Conservation (phyloP, 1,140 invertebrate species). For the Papilio dardanus region DNA sequence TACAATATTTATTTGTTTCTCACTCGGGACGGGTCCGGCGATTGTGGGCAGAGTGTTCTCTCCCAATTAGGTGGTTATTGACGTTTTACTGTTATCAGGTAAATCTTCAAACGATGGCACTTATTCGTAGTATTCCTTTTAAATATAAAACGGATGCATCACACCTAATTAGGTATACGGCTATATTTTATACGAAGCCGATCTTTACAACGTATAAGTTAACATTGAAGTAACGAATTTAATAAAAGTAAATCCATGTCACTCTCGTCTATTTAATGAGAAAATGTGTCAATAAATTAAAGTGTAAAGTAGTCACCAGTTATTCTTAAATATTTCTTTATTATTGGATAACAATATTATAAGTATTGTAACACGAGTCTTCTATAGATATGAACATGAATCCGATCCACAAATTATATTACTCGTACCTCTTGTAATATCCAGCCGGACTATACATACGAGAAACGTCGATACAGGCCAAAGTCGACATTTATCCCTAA, state of each 20-base stretch:
- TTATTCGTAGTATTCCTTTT: conserved; percentile 60
- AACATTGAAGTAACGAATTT: background rate
- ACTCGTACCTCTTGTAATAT: conserved; percentile 26
- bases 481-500: conserved; percentile 79
- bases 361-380: conserved; percentile 8
- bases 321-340: conserved; percentile 8
- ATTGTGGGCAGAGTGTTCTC: conserved; percentile 74
- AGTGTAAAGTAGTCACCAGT: background rate
- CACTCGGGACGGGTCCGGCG: conserved; percentile 62
- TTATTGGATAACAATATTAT: conserved; percentile 34
- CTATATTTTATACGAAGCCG: conserved; percentile 2
- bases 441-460: conserved; percentile 62
- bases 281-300: conserved; percentile 9
- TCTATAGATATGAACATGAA: conserved; percentile 27
- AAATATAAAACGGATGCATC: conserved; percentile 31
- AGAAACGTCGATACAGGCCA: conserved; percentile 57
- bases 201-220: background rate
- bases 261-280: conserved; percentile 9
- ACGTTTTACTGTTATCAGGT: conserved; percentile 80
- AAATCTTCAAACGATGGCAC: conserved; percentile 66
- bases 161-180: conserved; percentile 20
- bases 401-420: conserved; percentile 31
- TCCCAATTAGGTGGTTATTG: conserved; percentile 82
- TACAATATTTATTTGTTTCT: conserved; percentile 82
- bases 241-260: conserved; percentile 17